Conservation (phyloP, 2,888 invertebrate species). For the Pammene fasciana region DNA sequence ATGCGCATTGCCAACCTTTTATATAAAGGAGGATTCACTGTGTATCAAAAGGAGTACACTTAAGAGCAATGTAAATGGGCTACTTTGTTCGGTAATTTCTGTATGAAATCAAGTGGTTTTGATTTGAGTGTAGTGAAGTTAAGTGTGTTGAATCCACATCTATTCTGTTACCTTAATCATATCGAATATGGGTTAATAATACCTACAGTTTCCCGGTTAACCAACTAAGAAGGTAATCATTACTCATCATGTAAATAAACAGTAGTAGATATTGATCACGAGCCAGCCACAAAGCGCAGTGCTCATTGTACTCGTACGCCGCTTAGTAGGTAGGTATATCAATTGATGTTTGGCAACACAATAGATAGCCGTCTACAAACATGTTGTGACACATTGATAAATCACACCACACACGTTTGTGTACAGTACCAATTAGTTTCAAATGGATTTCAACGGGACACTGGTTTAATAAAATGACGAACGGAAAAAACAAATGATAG, state of each 20-base stretch:
- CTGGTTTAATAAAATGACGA: neutral
- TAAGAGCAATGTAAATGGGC: no score
- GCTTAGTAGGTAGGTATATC: slow-evolving; percentile 24
- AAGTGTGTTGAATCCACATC: no score
- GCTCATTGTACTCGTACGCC: slow-evolving; percentile 8
- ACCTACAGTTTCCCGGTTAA: no score
- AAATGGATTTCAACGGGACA: slow-evolving; percentile 10
- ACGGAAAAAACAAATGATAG: no score
- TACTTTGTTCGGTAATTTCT: no score
- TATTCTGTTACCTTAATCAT: no score
- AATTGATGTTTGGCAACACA: slow-evolving; percentile 35
- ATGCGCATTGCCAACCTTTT: no score
- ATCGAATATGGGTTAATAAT: no score
- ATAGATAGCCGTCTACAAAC: slow-evolving; percentile 34
- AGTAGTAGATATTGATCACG: slow-evolving; percentile 3
- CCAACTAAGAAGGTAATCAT: neutral
- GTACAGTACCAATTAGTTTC: slow-evolving; percentile 25
- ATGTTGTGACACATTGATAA: slow-evolving; percentile 40
- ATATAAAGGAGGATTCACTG: no score
- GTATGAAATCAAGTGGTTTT: no score
- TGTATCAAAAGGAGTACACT: no score
- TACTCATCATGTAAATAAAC: neutral
- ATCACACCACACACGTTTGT: slow-evolving; percentile 30
- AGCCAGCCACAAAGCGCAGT: neutral
- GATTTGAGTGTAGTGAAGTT: neutral